phyloP scores from a whole-genome alignment of 1,140 invertebrate genomes.

The Marisa cornuarietis region DNA sequence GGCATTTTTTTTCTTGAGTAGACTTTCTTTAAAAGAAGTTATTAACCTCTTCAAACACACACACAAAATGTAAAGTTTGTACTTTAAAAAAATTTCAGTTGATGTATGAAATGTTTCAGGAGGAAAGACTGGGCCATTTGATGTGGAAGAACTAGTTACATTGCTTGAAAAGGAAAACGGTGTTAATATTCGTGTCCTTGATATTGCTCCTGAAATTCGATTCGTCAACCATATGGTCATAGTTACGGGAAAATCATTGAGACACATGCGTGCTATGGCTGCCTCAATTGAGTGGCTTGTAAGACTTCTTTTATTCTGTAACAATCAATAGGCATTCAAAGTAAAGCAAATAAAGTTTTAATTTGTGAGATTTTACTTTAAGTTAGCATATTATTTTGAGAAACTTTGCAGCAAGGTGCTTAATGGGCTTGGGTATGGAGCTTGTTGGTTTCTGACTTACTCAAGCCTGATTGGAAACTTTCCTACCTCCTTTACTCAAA shows the following conservation, averaged over 20 bases:
- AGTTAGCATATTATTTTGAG: too few relatives aligned
- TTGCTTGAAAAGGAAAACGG: constrained; percentile 81
- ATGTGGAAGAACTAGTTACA: constrained; percentile 85
- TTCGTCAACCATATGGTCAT: constrained; percentile 88
- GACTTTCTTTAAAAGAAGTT: too few relatives aligned
- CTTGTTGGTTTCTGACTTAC: too few relatives aligned
- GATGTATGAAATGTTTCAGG: constrained; percentile 68
- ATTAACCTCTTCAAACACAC: too few relatives aligned
- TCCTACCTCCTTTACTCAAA: too few relatives aligned
- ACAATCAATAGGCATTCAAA: background rate
- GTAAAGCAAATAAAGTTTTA: background rate
- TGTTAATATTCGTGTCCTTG: constrained; percentile 82
- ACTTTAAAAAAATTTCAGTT: background rate
- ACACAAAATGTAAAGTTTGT: too few relatives aligned
- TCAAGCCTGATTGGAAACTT: too few relatives aligned
- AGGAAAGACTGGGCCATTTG: constrained; percentile 82
- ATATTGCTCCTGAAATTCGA: constrained; percentile 77
- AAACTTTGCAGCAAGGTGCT: too few relatives aligned
- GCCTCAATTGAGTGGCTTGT: constrained; percentile 79
- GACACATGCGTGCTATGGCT: constrained; percentile 80
- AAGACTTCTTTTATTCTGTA: constrained; percentile 32
- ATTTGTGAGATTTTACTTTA: background rate
- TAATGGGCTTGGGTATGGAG: too few relatives aligned
- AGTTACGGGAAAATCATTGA: constrained; percentile 76
- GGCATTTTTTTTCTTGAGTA: too few relatives aligned